Conservation (phyloP, 2,888 invertebrate genomes). For the Thymelicus lineola region DNA sequence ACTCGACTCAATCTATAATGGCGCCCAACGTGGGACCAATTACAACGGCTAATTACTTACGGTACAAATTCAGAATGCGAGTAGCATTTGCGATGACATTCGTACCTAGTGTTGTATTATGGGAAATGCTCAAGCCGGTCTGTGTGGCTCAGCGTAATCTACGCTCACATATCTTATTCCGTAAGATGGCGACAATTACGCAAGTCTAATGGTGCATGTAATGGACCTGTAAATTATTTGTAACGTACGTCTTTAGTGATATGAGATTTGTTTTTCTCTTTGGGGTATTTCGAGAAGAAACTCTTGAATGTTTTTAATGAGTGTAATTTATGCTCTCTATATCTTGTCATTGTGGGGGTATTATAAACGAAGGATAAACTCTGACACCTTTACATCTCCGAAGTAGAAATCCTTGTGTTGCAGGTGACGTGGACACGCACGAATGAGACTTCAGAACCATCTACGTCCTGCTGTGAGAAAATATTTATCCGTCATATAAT, state of each 20-base stretch:
- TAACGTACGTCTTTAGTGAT: slow-evolving; percentile 5
- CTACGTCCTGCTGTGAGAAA: too few species aligned
- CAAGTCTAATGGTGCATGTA: slow-evolving; percentile 65
- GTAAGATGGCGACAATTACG: slow-evolving; percentile 65
- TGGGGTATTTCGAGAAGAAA: neutral
- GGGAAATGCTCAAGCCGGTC: slow-evolving; percentile 39
- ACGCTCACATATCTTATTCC: slow-evolving; percentile 53
- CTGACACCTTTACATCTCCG: too few species aligned
- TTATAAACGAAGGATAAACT: too few species aligned
- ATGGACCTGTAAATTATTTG: slow-evolving; percentile 40
- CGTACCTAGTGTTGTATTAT: slow-evolving; percentile 27
- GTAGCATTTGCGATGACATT: slow-evolving; percentile 16
- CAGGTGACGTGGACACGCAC: too few species aligned
- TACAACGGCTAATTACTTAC: slow-evolving; percentile 26
- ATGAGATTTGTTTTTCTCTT: neutral
- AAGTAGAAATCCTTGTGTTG: too few species aligned
- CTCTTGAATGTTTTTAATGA: neutral
- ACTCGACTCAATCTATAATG: slow-evolving; percentile 40
- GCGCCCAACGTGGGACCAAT: slow-evolving; percentile 54
- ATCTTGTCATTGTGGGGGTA: too few species aligned
- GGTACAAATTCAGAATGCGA: slow-evolving; percentile 14
- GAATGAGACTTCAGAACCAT: too few species aligned
- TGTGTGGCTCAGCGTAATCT: slow-evolving; percentile 38
- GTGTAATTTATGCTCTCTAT: neutral
- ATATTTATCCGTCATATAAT: too few species aligned